Evolutionary conservation across 1,140 invertebrate genomes (phyloP).

Genomic region (Trichonephila clavata): DNA sequence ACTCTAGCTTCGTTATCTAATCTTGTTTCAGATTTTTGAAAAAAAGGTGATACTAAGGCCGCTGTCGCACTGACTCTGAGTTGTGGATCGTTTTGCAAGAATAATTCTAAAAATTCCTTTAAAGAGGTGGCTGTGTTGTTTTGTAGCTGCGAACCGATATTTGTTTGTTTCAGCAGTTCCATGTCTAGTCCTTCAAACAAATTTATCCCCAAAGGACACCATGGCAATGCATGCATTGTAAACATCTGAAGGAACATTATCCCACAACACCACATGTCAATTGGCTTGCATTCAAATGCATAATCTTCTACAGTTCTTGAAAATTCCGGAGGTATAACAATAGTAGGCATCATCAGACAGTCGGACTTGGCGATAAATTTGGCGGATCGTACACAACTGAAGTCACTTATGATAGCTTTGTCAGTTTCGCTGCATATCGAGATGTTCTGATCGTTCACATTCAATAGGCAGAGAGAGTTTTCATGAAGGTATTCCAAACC

Average conservation of each 20-base stretch:
- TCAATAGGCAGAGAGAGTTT: background rate
- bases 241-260: conserved; percentile 49
- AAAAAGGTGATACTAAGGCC: background rate
- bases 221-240: conserved; percentile 18
- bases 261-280: conserved; percentile 36
- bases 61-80: background rate
- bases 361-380: background rate
- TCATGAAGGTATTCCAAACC: conserved; percentile 57
- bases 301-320: background rate
- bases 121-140: background rate
- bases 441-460: conserved; percentile 35
- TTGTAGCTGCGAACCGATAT: background rate
- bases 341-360: background rate
- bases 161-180: background rate
- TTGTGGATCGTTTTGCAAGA: conserved; percentile 4
- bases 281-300: background rate
- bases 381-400: background rate
- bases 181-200: background rate
- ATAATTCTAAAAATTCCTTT: conserved; percentile 4
- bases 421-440: conserved; percentile 11
- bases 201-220: too few relatives aligned
- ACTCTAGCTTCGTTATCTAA: background rate
- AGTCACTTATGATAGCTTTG: conserved; percentile 44
- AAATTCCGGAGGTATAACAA: conserved; percentile 17
- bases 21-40: background rate